Evolutionary conservation across 2,888 invertebrate genomes (phyloP).

Genomic region (Troides aeacus): DNA sequence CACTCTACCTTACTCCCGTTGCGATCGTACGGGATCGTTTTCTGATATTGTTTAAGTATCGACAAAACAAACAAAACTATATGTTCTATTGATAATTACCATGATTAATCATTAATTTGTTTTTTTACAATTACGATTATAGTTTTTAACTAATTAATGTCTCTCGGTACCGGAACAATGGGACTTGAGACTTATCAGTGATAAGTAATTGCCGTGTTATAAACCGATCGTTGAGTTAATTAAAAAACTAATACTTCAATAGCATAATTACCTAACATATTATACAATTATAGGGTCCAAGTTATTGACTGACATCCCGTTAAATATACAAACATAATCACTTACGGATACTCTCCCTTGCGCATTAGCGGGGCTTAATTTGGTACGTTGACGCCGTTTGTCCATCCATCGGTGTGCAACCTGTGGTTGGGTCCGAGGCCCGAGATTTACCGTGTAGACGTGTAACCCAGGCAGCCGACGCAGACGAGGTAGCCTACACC

Average conservation of each 20-base stretch:
- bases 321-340: slow-evolving; percentile 22
- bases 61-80: not conserved
- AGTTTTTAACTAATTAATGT: no score
- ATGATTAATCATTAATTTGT: no score
- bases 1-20: not conserved
- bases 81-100: not conserved
- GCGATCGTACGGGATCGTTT: not conserved
- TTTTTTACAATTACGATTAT: no score
- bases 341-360: slow-evolving; percentile 24
- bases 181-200: no score
- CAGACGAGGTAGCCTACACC: slow-evolving; percentile 50
- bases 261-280: no score
- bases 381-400: slow-evolving; percentile 57
- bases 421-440: slow-evolving; percentile 55
- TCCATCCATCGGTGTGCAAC: slow-evolving; percentile 63
- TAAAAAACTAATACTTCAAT: no score
- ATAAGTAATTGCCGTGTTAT: no score
- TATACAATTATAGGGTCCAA: no score
- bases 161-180: no score
- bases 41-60: not conserved
- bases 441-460: slow-evolving; percentile 50
- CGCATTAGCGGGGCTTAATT: slow-evolving; percentile 46
- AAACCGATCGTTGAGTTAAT: no score
- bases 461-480: slow-evolving; percentile 38
- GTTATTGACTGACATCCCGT: not conserved